Conservation (phyloP, 2,113 vertebrate genomes). For the Halcyon senegalensis region DNA sequence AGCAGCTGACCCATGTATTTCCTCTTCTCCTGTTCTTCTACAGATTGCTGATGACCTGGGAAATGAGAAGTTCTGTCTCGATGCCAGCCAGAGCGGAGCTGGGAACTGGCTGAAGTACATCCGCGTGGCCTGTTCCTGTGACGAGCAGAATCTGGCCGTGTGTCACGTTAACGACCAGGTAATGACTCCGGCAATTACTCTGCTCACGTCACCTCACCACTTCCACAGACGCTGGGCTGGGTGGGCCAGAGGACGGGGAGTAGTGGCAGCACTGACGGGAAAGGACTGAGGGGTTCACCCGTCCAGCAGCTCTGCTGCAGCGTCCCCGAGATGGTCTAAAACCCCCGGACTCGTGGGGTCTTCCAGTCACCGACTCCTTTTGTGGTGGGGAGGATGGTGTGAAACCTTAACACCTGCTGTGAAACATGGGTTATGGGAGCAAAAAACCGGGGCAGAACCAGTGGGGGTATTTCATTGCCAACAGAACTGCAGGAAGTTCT, state of each 20-base stretch:
- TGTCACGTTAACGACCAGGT: constrained; percentile 95
- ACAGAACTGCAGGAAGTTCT: not conserved
- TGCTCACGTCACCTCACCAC: not conserved
- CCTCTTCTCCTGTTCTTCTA: not conserved
- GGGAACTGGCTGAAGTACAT: constrained; percentile 96
- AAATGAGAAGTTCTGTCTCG: constrained; percentile 86
- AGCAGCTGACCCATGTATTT: not conserved
- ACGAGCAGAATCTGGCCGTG: constrained; percentile 90
- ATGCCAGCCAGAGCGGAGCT: constrained; percentile 72
- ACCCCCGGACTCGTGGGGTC: not conserved
- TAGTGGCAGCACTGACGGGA: accelerated
- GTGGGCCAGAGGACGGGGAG: accelerated
- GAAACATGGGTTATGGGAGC: not conserved
- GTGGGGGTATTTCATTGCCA: not conserved
- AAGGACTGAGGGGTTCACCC: no score
- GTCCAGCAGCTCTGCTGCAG: not conserved
- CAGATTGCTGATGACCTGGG: constrained; percentile 91
- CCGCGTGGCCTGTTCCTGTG: constrained; percentile 85
- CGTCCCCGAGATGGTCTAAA: not conserved
- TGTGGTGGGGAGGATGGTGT: not conserved
- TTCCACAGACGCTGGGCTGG: not conserved
- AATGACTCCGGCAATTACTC: not conserved
- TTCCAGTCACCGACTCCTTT: not conserved
- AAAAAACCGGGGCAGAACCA: not conserved
- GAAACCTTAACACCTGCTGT: not conserved